Base-by-base conservation (phyloP, 2,797 vertebrate genomes). In the Distichodus sexfasciatus region DNA sequence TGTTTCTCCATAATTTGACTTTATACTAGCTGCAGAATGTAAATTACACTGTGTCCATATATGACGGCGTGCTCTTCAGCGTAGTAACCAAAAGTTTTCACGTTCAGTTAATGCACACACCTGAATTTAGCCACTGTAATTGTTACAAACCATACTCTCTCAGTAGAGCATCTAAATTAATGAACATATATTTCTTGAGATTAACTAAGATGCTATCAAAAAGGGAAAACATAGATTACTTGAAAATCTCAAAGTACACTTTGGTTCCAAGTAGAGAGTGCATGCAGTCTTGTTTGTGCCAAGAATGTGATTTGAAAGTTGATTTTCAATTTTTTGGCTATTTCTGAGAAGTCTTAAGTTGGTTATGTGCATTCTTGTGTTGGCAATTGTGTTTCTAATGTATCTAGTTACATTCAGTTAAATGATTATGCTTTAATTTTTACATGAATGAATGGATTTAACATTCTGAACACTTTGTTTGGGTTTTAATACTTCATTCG, bases 201-300 rank as follows among this genome's bases (percentile, higher is more conserved):
- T 73, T 12, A 72, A 47, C 58, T 12, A 53, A 44, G 19, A 58
- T 38, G 29, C 29, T 62, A 33, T 40, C 38, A 44, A 43, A 63
- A 28, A 71, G 31, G 29, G 17, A 60, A 71, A 73, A 9, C 40
- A 71, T 53, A 68, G 75, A 76, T 54, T 79, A 59, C 72, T 83
- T 67, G 50, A 46, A 71, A 76, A 66, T 79, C 75, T 86, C 73
- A 28, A 66, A 65, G 67, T 76, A 61, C 68, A 78, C 77, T 76
- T 76, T 83, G 76, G 84, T 81, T 84, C 55, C 80, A 57, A 35
- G 12, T 73, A 77, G 54, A 66, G 65, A 80, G 41, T 80, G 87
- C 87, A 90, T 89, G 87, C 82, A 64, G 66, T 80, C 65, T 79
- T 74, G 44, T 72, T 69, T 80, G 80, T 84, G 80, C 79, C 77